Evolutionary conservation across 2,797 vertebrate species (phyloP), one percentile per base, ranked within the genome.

Genomic region (Helostoma temminkii): DNA sequence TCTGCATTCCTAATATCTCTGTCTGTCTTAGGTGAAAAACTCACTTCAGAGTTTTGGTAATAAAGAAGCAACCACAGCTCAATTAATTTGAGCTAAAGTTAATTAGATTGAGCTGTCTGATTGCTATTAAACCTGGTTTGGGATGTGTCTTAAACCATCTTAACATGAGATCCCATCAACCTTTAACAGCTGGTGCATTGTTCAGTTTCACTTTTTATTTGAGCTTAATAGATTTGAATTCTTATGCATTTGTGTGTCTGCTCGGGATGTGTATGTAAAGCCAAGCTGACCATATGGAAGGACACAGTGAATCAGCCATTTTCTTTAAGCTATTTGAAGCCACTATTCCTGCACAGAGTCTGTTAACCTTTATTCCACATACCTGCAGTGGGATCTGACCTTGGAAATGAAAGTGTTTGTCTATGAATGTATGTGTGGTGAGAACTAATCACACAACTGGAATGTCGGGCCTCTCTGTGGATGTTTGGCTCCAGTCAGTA

Each of bases 391-490:
- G 59, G 72, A 77, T 69, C 66, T 73, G 71, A 85, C 84, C 86
- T 90, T 83, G 71, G 62, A 67, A 32, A 63, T 68, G 69, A 72
- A 26, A 57, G 74, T 15, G 16, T 73, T 61, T 81, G 70, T 76
- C 67, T 68, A 42, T 64, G 69, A 52, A 58, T 71, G 67, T 76
- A 48, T 64, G 67, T 78, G 78, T 48, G 65, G 52, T 10, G 47
- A 72, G 66, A 78, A 22, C 46, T 41, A 72, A 66, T 91, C 83
- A 88, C 77, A 36, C 72, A 73, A 76, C 71, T 83, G 92, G 89
- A 91, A 92, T 92, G 88, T 56, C 64, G 80, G 86, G 80, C 82
- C 85, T 82, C 80, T 83, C 52, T 74, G 37, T 82, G 82, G 69
- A 84, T 72, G 58, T 84, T 80, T 82, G 65, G 70, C 39, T 80